Base-by-base conservation (phyloP, 2,113 vertebrate genomes). In the Chloroceryle aenea region DNA sequence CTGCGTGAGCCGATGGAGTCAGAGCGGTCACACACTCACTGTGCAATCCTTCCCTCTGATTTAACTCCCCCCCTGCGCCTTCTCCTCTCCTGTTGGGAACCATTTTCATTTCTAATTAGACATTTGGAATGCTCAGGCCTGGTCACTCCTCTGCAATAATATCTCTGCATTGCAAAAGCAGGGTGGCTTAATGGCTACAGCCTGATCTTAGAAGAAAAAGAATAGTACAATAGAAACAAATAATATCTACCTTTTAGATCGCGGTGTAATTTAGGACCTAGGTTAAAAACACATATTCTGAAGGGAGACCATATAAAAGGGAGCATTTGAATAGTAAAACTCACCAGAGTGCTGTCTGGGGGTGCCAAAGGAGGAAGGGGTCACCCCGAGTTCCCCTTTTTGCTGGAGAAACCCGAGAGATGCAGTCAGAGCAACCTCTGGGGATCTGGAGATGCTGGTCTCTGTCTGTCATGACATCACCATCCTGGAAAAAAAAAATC, bases 161-260 rank as follows among this genome's bases (percentile, higher is more conserved):
- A 7, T 30, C 82, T 87, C 83, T 53, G 66, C 50, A 45, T 73
- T 96, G 91, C 93, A 75, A 88, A 79, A 93, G 89, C 87, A n/a
- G 42, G 4, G 22, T 14, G 32, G 78, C 64, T 94, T 93, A 91
- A 56, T 89, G 75, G 53, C 52, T 10, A 81, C 50, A 52, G 94
- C 79, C 90, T 89, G 81, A 85, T 47, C 25, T 50, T 50, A 34
- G 63, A 47, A 74, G 88, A 88, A 75, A 92, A 67, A 30, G 36
- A 85, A 38, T 36, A 53, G 40, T 29, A 56, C 19, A 91, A 79
- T 14, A 62, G 53, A 73, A 87, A 6, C 47, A 83, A 86, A 85
- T 79, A 50, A 18, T 53, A 82, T 91, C 93, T 78, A 30, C 38
- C 69, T 62, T 73, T 79, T 30, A 23, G 16, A 67, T 80, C 89